Base-by-base conservation (phyloP, 2,797 vertebrate genomes). In the Muraenolepis orangiensis region DNA sequence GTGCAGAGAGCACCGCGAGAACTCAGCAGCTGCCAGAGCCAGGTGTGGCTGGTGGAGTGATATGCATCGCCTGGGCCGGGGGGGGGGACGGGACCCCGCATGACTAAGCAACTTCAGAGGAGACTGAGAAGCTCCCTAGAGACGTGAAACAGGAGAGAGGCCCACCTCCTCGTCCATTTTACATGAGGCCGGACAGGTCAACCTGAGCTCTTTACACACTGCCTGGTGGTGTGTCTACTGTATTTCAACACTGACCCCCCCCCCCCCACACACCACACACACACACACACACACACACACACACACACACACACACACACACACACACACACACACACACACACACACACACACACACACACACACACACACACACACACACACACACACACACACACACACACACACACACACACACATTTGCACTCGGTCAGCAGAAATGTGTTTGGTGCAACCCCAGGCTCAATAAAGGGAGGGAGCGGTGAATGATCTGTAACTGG, bases 91-190 rank as follows among this genome's bases (percentile, higher is more conserved):
- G n/a, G n/a, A n/a, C n/a, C n/a, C n/a, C n/a, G 75, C 72, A 74
- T 86, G 82, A 89, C 81, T 87, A 81, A 76, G 81, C 72, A 67
- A n/a, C 64, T 85, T 81, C 34, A 81, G 84, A 76, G 82, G 72
- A 75, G 79, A 83, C 73, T 81, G 72, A 34, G 66, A 68, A 57
- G 51, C 20, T 77, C 81, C 73, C 74, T 78, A n/a, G 77, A 81
- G 77, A 82, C 70, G 80, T 73, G 76, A 82, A 80, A 87, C 71
- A 72, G 84, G 69, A 84, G 75, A 72, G 75, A 80, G 70, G 73
- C 32, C 36, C 69, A 78, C 57, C 64, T 78, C 75, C 81, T 83
- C 36, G 11, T 26, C 66, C 73, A 80, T 82, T 71, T 81, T 79
- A 74, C 76, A 84, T 69, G 77, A 81, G 66, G 46, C 73, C 13